Evolutionary conservation across 2,888 invertebrate genomes (phyloP), one percentile per base, ranked within the genome.

Genomic region (Papilio demoleus): DNA sequence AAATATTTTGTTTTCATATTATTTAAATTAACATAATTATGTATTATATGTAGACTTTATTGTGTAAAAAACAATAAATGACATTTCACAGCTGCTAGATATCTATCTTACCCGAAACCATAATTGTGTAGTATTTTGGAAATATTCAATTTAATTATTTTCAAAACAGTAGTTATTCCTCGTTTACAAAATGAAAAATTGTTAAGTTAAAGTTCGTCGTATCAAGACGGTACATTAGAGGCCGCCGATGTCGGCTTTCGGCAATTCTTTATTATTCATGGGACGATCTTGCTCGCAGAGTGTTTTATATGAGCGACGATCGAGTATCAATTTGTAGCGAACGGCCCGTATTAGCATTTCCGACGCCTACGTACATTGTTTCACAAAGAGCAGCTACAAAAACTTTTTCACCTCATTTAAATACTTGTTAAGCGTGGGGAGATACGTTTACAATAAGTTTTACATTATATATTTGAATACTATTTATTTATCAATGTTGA

Each of bases 241-340:
- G 77, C 82, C 70, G 79, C 77, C 80, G 80, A 81, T 79, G 85
- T 77, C 86, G 81, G 78, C 84, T 77, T 83, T 85, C 78, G 81
- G 84, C 88, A 87, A 88, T 92, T 91, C 87, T 92, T 92, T 92
- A 92, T 92, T 92, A 92, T 92, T 92, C 92, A 92, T 92, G 86
- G 87, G 82, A 87, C 88, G 90, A 87, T 88, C 88, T 87, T 84
- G 84, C 84, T 86, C 84, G 83, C 84, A 84, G 88, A 92, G 92
- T 92, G 92, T 92, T 92, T 92, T 92, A 92, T 92, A 92, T 92
- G 92, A 90, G 91, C 88, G 88, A 92, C 92, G 90, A 92, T 92
- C 90, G 92, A 91, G 89, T 92, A 92, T 92, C 92, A 92, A 92
- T 92, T 92, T 92, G 92, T 90, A 85, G 83, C 81, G 83, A 88